A percentile compares a stretch with the other conserved stretches of the same genome.
phyloP scores from a whole-genome alignment of 2,888 invertebrate genomes.

The Archips crataeganus region DNA sequence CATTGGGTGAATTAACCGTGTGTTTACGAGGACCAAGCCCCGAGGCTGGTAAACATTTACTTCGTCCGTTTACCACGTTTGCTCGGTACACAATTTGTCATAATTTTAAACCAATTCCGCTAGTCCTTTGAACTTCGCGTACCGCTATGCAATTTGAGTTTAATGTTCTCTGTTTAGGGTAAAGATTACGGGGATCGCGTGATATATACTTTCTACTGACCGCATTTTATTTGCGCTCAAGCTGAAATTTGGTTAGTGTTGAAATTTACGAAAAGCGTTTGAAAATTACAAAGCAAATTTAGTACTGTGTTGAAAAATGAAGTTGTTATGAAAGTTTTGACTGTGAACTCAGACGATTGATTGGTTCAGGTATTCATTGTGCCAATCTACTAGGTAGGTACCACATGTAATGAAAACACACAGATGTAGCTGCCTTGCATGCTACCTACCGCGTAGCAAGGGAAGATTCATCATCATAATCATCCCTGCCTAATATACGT shows the following conservation, averaged over 20 bases:
- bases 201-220: conserved; percentile 1
- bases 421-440: background rate
- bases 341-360: background rate
- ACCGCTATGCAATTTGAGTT: conserved; percentile 24
- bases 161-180: conserved; percentile 21
- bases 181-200: conserved; percentile 8
- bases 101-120: conserved; percentile 38
- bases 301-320: background rate
- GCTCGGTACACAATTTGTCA: conserved; percentile 44
- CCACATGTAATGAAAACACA: too few relatives aligned
- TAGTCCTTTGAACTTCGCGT: conserved; percentile 28
- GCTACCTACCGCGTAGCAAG: too few relatives aligned
- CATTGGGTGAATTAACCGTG: conserved; percentile 52
- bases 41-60: conserved; percentile 55
- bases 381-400: too few relatives aligned
- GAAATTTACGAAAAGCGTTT: background rate
- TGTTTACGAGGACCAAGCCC: conserved; percentile 52
- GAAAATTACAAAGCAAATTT: background rate
- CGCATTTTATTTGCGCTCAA: background rate
- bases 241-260: conserved; percentile 2
- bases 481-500: too few relatives aligned
- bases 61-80: conserved; percentile 54
- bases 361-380: too few relatives aligned
- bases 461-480: too few relatives aligned
- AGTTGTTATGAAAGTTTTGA: background rate